Base-by-base conservation (phyloP, 2,797 vertebrate species). In the Buceros bicornis region DNA sequence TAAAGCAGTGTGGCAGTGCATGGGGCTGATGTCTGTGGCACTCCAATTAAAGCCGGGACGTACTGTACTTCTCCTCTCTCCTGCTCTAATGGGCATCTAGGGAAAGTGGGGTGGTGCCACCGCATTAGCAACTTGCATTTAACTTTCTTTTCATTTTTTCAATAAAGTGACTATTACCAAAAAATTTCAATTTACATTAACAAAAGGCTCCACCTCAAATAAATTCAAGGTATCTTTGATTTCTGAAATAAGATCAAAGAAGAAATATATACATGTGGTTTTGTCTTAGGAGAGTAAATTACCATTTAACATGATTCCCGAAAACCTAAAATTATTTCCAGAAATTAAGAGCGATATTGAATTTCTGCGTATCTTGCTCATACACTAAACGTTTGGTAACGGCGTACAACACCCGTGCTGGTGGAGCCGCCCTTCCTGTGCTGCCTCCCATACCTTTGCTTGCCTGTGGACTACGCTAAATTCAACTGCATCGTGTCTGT, bases 381-480 rank as follows among this genome's bases (percentile, higher is more conserved):
- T 1, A 8, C 58, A 15, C 25, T 5, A 7, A 4, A 8, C 4
- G 6, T 37, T 40, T 78, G 70, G 60, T 40, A 28, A 45, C 43
- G 18, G 73, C 40, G 6, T 3, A 2, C 13, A 42, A 22, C 24
- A 51, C 15, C 16, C 0, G 17, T 1, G 6, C 0, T 4, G 26
- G 66, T 13, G 77, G 66, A 13, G 61, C 2, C 65, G 71, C 71
- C 56, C 85, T 25, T 8, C 14, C 10, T 74, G 73, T 50, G 2
- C 29, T 51, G 58, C 69, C 67, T 60, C 50, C 1, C 8, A 15
- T 2, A 19, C 62, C 81, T 76, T 80, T 80, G 82, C 60, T 60
- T 73, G 64, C 69, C 54, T 45, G 43, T 64, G 37, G 60, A 60
- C 48, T 7, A 4, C 0, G 12, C 45, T 18, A 7, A 40, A 74